phyloP scores from a whole-genome alignment of 2,797 vertebrate species.

The Epinephelus coioides region DNA sequence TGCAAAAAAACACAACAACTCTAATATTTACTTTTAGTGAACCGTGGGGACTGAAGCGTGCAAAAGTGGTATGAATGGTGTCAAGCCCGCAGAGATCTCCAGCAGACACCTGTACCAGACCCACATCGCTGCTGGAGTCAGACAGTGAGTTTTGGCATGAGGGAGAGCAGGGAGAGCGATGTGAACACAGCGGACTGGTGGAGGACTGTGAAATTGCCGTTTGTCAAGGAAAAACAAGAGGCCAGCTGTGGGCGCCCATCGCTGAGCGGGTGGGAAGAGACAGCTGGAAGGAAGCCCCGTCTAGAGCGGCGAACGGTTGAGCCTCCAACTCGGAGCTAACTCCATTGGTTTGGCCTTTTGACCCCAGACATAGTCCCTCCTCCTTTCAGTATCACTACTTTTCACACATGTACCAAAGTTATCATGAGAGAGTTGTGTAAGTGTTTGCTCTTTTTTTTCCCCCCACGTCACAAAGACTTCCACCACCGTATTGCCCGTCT shows the following conservation, averaged over 20 bases:
- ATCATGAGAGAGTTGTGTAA: slow-evolving; percentile 46
- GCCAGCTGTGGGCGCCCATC: slow-evolving; percentile 95
- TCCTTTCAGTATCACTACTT: slow-evolving; percentile 34
- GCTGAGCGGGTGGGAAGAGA: slow-evolving; percentile 81
- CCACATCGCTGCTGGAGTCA: slow-evolving; percentile 66
- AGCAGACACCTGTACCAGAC: slow-evolving; percentile 82
- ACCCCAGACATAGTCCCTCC: slow-evolving; percentile 59
- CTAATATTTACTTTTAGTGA: slow-evolving; percentile 19
- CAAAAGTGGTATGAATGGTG: slow-evolving; percentile 63
- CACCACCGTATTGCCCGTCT: slow-evolving; percentile 24
- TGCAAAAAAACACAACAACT: background rate
- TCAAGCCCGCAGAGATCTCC: slow-evolving; percentile 69
- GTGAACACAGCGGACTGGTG: slow-evolving; percentile 78
- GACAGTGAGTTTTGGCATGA: slow-evolving; percentile 74
- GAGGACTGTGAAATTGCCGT: slow-evolving; percentile 87
- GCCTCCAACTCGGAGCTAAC: slow-evolving; percentile 68
- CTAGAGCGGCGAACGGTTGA: slow-evolving; percentile 72
- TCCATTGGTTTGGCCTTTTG: slow-evolving; percentile 79
- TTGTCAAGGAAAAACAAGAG: slow-evolving; percentile 88
- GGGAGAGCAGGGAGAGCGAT: slow-evolving; percentile 70
- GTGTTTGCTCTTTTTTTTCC: slow-evolving; percentile 32
- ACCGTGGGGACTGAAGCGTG: slow-evolving; percentile 40
- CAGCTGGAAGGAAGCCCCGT: slow-evolving; percentile 93
- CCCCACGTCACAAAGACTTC: slow-evolving; percentile 41
- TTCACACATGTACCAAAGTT: slow-evolving; percentile 65